Evolutionary conservation across 2,113 vertebrate species (phyloP).

Genomic region (Grallaria varia): DNA sequence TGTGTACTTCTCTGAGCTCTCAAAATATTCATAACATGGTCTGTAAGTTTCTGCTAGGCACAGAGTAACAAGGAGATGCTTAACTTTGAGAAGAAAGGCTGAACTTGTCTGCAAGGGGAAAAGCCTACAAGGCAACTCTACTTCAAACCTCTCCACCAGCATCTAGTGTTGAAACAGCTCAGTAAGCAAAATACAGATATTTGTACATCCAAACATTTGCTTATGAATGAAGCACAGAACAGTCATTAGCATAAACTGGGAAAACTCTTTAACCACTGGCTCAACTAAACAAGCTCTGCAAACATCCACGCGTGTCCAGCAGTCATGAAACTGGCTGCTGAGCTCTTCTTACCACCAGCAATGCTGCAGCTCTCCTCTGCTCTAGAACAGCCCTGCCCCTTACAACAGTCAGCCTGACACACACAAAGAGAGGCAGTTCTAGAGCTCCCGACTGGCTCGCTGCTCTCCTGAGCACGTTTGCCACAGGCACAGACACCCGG

Average conservation of each 20-base stretch:
- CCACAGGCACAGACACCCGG: fast-evolving
- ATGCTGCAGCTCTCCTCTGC: not conserved
- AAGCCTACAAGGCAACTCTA: not conserved
- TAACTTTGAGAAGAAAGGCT: not conserved
- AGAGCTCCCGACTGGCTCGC: not conserved
- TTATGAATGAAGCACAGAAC: fast-evolving
- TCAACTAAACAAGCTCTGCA: not conserved
- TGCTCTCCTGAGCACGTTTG: too few species aligned
- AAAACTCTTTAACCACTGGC: not conserved
- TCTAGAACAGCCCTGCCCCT: not conserved
- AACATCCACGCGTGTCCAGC: fast-evolving
- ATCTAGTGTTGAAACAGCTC: not conserved
- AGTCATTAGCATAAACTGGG: not conserved
- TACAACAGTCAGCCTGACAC: not conserved
- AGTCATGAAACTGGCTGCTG: not conserved
- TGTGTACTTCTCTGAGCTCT: not conserved
- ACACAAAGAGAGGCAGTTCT: not conserved
- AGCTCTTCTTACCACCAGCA: not conserved
- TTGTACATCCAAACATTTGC: not conserved
- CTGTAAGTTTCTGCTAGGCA: not conserved
- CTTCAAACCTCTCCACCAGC: not conserved
- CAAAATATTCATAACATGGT: not conserved
- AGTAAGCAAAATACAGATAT: not conserved
- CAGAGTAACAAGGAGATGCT: not conserved
- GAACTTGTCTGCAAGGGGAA: not conserved